Evolutionary conservation across 2,888 invertebrate species (phyloP), one percentile per base, ranked within the genome.

Genomic region (Pediacus dermestoides): DNA sequence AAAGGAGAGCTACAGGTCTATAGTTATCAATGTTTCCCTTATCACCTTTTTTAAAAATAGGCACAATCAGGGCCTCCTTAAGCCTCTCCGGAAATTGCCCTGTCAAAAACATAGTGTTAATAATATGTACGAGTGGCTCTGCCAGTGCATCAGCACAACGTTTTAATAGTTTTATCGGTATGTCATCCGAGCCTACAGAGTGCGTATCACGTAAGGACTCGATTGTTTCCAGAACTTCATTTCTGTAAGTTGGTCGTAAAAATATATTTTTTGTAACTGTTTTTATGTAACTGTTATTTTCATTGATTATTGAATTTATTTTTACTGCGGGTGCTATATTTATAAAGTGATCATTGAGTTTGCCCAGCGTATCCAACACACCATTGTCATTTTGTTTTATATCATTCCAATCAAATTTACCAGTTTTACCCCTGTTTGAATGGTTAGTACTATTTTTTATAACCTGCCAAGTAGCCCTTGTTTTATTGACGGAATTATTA

Each of bases 151-250:
- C 14, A 21, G 22, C 11, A 13, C 9, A 18, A 2, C 13, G 18
- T 21, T 32, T 21, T 21, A 32, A 9, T 22, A 34, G 14, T 2
- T 15, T 9, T n/a, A 34, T 2, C 7, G 34, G 25, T 13, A 34
- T 34, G 7, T 23, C 23, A 9, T 34, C 34, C 10, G 13, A 34
- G 11, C 34, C 25, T 6, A 25, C 13, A 6, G 23, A 23, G 4
- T 8, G 13, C 9, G 13, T 34, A 8, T 22, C 15, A 3, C 6
- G 2, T 25, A 34, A 21, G 9, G 11, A 14, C 2, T 23, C 15
- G 1, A 34, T 10, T 2, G 14, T 23, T 8, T 2, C 10, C 3
- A 34, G 11, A n/a, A 33, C 10, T 21, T 33, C 22, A 13, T 7
- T 14, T 2, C 25, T 25, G 11, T 22, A 18, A 2, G 25, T 25